phyloP scores from a whole-genome alignment of 2,888 invertebrate genomes.

The Drosophila bunnanda region DNA sequence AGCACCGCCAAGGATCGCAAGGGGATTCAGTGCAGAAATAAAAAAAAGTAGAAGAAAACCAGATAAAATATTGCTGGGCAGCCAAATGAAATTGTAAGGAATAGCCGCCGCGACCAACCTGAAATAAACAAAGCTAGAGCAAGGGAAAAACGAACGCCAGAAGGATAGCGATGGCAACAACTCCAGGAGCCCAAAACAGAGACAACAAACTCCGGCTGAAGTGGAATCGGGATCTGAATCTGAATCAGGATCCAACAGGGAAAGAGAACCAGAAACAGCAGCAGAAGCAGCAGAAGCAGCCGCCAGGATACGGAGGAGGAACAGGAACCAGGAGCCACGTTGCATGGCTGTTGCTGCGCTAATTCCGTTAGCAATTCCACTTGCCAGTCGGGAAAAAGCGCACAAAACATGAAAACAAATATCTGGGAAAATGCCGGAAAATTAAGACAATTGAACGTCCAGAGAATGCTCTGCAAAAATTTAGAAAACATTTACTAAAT shows the following conservation, averaged over 20 bases:
- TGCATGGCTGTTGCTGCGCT: constrained; percentile 60
- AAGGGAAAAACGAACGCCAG: neutral
- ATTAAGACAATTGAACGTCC: neutral
- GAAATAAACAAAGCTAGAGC: constrained; percentile 33
- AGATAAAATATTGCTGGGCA: constrained; percentile 43
- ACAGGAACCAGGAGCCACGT: constrained; percentile 28
- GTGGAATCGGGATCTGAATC: constrained; percentile 44
- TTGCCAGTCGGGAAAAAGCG: constrained; percentile 43
- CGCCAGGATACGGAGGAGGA: constrained; percentile 9
- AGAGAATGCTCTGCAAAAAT: constrained; percentile 10
- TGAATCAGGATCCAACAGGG: constrained; percentile 34
- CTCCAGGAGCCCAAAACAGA: constrained; percentile 20
- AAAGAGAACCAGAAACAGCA: constrained; percentile 5
- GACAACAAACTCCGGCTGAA: constrained; percentile 32
- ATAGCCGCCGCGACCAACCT: constrained; percentile 43
- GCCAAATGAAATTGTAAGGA: constrained; percentile 54
- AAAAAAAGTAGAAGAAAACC: constrained; percentile 1
- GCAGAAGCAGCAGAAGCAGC: neutral
- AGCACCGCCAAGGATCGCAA: constrained; percentile 16
- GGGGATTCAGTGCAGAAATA: constrained; percentile 16
- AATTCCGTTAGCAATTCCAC: constrained; percentile 76
- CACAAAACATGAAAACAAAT: constrained; percentile 40
- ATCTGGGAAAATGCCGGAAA: constrained; percentile 16
- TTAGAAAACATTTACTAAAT: neutral
- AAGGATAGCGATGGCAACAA: constrained; percentile 21